Evolutionary conservation across 2,113 vertebrate species (phyloP), one percentile per base, ranked within the genome.

Genomic region (Carollia perspicillata): DNA sequence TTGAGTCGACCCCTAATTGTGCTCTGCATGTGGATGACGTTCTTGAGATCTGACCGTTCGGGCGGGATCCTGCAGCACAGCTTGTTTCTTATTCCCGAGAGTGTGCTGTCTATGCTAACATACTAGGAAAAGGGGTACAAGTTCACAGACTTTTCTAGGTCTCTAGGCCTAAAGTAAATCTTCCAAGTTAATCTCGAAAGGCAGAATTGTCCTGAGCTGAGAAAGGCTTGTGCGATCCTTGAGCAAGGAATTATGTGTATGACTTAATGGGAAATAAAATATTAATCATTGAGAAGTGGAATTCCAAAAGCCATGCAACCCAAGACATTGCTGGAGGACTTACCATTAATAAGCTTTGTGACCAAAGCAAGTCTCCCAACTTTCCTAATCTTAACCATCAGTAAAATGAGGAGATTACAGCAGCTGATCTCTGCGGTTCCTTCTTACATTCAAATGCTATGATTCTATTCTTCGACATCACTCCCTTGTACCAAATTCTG

Each of bases 371-470:
- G 23, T 2, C n/a, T 44, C 89, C 10, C 18, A 6, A 37, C 60
- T 22, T 84, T 1, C 8, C 42, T 7, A 0, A 1, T 12, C 14
- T 40, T 18, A 7, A 14, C n/a, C 1, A 7, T 58, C 22, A 30
- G 47, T 3, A 2, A 23, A 10, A 17, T 18, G 33, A 14, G 65
- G 47, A 40, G 55, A 11, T 28, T 1, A 9, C 2, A 16, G 49
- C 6, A 6, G n/a, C 22, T 5, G 23, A 5, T n/a, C 40, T 6
- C 33, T 3, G 1, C 0, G 0, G 30, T 22, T 11, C 33, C 51
- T 51, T 5, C 26, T 3, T 0, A 0, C 3, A 5, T 0, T 1
- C 23, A 74, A 30, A 13, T 17, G 18, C 7, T 23, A 0, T 10
- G 4, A 11, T 3, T 44, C 42, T 30, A 0, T 8, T 10, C n/a